Evolutionary conservation across 64 coral and sea anemone species (phyloP).

Genomic region (Porites lutea): DNA sequence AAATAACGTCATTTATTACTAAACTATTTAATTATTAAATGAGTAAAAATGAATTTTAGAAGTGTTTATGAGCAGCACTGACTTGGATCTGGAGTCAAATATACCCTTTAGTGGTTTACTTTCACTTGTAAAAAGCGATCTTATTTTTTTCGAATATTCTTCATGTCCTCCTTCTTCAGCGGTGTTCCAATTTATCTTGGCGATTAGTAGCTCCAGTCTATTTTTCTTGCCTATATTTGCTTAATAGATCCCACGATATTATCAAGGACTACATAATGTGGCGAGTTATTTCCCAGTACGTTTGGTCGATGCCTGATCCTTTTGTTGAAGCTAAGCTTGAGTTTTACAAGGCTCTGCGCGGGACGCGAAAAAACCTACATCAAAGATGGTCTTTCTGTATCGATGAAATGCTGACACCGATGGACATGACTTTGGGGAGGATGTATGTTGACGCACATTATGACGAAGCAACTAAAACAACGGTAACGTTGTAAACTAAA

Average conservation of each 20-base stretch:
- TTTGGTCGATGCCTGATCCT: neutral
- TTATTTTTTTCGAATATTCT: too few relatives aligned
- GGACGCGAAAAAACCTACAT: neutral
- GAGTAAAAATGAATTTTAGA: too few relatives aligned
- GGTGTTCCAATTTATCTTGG: too few relatives aligned
- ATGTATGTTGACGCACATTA: slow-evolving; percentile 57
- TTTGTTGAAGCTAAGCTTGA: slow-evolving; percentile 19
- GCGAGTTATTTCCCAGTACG: slow-evolving; percentile 45
- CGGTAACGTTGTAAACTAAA: neutral
- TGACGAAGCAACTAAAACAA: slow-evolving; percentile 28
- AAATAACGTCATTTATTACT: too few relatives aligned
- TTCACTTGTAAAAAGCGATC: too few relatives aligned
- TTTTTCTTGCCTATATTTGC: too few relatives aligned
- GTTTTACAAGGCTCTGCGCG: neutral
- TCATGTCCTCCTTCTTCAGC: too few relatives aligned
- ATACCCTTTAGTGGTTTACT: too few relatives aligned
- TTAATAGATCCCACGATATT: neutral
- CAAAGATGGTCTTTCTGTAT: slow-evolving; percentile 38
- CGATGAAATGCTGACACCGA: neutral
- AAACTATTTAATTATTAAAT: too few relatives aligned
- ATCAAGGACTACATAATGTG: slow-evolving; percentile 69
- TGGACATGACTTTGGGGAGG: slow-evolving; percentile 50
- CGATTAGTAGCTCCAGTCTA: too few relatives aligned
- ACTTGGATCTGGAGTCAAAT: too few relatives aligned
- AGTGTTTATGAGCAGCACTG: too few relatives aligned